Evolutionary conservation across 2,797 vertebrate genomes (phyloP).

Genomic region (Amblyopsis hoosieri): DNA sequence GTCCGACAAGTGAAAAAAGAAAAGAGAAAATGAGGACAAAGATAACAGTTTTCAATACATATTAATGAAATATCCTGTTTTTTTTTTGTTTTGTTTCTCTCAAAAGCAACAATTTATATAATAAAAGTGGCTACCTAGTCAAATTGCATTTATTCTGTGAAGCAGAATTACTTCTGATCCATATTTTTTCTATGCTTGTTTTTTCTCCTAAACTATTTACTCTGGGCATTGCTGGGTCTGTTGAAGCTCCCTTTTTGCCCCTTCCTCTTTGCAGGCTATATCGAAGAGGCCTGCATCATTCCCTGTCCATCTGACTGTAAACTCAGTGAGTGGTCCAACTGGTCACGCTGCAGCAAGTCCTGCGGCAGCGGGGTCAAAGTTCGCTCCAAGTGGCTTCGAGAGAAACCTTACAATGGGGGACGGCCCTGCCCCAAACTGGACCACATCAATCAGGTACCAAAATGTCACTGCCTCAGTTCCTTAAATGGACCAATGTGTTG

Average conservation of each 20-base stretch:
- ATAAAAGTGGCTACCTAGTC: too few species aligned
- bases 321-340: constrained; percentile 98
- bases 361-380: constrained; percentile 98
- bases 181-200: too few species aligned
- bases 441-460: constrained; percentile 90
- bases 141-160: too few species aligned
- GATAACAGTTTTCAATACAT: too few species aligned
- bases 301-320: constrained; percentile 98
- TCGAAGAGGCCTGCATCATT: constrained; percentile 97
- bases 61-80: too few species aligned
- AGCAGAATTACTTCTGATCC: too few species aligned
- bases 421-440: constrained; percentile 96
- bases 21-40: background rate
- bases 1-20: constrained; percentile 13
- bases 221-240: background rate
- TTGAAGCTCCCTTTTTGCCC: too few species aligned
- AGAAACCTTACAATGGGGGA: constrained; percentile 96
- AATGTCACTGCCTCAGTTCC: constrained; percentile 72
- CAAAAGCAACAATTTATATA: too few species aligned
- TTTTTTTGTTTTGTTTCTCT: too few species aligned
- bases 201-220: too few species aligned
- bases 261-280: constrained; percentile 82
- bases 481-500: constrained; percentile 86
- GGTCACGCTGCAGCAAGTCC: constrained; percentile 97
- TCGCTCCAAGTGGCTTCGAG: constrained; percentile 96